These are phyloP conservation scores for Semibalanus balanoides DNA, from an alignment of 1,140 invertebrate genomes.

Conservation along the genomic window DNA sequence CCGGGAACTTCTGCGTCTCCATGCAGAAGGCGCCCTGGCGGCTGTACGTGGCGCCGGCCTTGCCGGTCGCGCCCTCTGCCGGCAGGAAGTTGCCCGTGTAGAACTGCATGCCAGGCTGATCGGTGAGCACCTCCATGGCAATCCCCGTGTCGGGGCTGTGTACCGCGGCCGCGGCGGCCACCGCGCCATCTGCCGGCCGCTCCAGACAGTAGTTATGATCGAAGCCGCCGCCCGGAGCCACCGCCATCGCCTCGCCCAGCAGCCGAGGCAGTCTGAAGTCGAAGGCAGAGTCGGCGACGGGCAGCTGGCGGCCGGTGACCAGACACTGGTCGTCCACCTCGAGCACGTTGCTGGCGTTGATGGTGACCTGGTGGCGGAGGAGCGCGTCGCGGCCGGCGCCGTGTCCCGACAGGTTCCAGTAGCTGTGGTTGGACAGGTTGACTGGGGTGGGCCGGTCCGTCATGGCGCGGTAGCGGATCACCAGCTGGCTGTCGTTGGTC, in stretches of 20 bases:
- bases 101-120: constrained; percentile 80
- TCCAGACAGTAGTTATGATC: constrained; percentile 62
- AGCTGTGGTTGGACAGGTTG: constrained; percentile 84
- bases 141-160: too few species aligned
- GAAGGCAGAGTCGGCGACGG: constrained; percentile 46
- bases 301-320: constrained; percentile 43
- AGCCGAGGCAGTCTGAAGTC: constrained; percentile 47
- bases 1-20: constrained; percentile 84
- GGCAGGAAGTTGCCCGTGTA: constrained; percentile 71
- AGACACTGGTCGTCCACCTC: constrained; percentile 26
- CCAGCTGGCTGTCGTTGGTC: constrained; percentile 51
- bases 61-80: constrained; percentile 40
- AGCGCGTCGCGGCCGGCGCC: constrained; percentile 33
- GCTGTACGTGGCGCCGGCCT: constrained; percentile 49
- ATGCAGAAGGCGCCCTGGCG: constrained; percentile 71
- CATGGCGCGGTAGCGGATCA: constrained; percentile 53
- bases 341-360: constrained; percentile 56
- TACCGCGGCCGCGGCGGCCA: too few species aligned
- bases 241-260: constrained; percentile 36
- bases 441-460: constrained; percentile 65
- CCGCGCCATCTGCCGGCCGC: constrained; percentile 20
- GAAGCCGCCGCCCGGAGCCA: constrained; percentile 41
- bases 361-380: constrained; percentile 45
- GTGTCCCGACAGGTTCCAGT: constrained; percentile 64
- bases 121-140: constrained; percentile 53